Evolutionary conservation across 92 coral and sea anemone genomes (phyloP), one percentile per base, ranked within the genome.

Genomic region (Pocillopora meandrina): DNA sequence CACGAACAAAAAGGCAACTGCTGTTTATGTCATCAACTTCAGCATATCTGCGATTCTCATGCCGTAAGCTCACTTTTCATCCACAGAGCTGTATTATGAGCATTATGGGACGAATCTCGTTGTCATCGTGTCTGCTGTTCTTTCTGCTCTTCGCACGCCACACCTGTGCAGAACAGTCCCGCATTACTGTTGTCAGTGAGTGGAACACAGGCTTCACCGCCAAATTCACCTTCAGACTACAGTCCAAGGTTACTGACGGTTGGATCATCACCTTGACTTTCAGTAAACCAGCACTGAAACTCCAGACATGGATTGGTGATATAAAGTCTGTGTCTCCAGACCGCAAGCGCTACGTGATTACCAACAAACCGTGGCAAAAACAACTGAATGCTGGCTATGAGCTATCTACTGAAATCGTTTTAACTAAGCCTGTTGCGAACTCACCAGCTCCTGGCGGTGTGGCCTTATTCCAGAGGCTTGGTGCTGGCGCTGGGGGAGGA

Each of bases 161-260:
- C 65, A 65, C 55, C 65, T 58, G 68, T 55, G 80, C 80, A 76
- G 80, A 75, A 57, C 65, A 57, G 23, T 21, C 42, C 65, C 65
- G 56, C 36, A 11, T 56, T 5, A 34, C 64, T 12, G 18, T 86
- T 26, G 70, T 76, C 35, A 70, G 78, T 20, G 69, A 78, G 20
- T 42, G 82, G 76, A 72, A 78, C 33, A 65, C 84, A 3, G 76
- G 71, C 23, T 86, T 86, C 63, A 80, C 74, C 36, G 89, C 89
- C 73, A 67, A 36, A n/a, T 42, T 86, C 20, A 65, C 62, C 66
- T 57, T 86, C 78, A 78, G 49, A 10, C 71, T 77, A 0, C 78
- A 80, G 49, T 76, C 74, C 49, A 23, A 80, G 35, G 78, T 86
- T 16, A 52, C 63, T 17, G 56, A 79, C 52, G 77, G 82, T 13